Evolutionary conservation across 2,113 vertebrate genomes (phyloP).

Genomic region (Rhegmatorhina hoffmannsi): DNA sequence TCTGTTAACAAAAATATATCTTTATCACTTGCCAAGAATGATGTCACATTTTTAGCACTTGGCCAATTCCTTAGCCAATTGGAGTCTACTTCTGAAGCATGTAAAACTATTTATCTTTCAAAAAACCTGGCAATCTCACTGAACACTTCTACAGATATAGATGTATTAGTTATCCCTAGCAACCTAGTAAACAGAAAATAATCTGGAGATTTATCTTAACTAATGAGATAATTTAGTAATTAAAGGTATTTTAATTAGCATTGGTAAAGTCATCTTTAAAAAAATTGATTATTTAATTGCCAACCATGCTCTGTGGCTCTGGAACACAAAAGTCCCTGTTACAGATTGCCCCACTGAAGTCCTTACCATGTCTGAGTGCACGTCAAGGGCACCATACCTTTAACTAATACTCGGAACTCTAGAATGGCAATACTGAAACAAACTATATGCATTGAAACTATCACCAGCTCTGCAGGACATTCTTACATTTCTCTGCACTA

Average conservation of each 20-base stretch:
- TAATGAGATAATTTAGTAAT: slow-evolving; percentile 62
- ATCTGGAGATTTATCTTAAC: slow-evolving; percentile 57
- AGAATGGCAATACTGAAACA: not conserved
- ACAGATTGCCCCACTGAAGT: not conserved
- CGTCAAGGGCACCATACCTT: not conserved
- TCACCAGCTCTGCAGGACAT: not conserved
- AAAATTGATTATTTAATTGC: not conserved
- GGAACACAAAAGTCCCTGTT: not conserved
- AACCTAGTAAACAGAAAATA: slow-evolving; percentile 91
- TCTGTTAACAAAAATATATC: slow-evolving; percentile 72
- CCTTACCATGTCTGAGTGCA: not conserved
- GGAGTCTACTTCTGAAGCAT: slow-evolving; percentile 86
- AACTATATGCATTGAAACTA: not conserved
- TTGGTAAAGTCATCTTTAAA: slow-evolving; percentile 19
- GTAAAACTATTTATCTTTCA: slow-evolving; percentile 93
- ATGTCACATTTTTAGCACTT: slow-evolving; percentile 85
- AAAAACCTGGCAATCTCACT: slow-evolving; percentile 81
- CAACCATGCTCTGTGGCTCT: not conserved
- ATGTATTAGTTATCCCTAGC: slow-evolving; percentile 88
- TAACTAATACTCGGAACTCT: not conserved
- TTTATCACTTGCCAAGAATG: slow-evolving; percentile 90
- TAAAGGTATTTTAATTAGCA: slow-evolving; percentile 47
- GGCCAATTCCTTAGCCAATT: slow-evolving; percentile 84
- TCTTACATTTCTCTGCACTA: not conserved
- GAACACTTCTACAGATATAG: slow-evolving; percentile 85